Evolutionary conservation across 2,113 vertebrate genomes (phyloP), one percentile per base, ranked within the genome.

Genomic region (Pelvicachromis taeniatus): DNA sequence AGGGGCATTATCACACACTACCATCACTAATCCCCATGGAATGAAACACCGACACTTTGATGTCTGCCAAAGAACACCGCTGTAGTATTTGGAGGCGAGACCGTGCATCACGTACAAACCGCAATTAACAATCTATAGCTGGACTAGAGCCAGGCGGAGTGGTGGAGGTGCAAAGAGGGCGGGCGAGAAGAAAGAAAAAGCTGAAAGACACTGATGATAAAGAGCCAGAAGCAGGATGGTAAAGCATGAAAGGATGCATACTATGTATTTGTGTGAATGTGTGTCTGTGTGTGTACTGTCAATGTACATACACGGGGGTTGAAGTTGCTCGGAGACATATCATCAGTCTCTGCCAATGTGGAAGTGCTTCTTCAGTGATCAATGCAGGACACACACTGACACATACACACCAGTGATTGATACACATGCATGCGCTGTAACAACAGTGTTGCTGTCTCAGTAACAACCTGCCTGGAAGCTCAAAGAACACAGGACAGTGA

Each of bases 81-180:
- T 82, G 56, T 85, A 85, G 92, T 88, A 87, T 93, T 89, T 84
- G 90, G 86, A 95, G 87, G 89, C 88, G 65, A 86, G 90, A 90
- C 86, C 82, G 33, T 8, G 88, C 89, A 87, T 87, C 86, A 87
- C 88, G 88, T 90, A 91, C 85, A 92, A 85, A 82, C 90, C 80
- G 38, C 94, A 95, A 95, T 95, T 94, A 96, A 92, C 93, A 93
- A 95, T 96, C 94, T 94, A 94, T 94, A 93, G 89, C 93, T 94
- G 94, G 95, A 93, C 86, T 42, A 1, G 14, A 82, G 93, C 95
- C 94, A 95, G 89, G 79, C 81, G 21, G 87, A 86, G 90, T 11
- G 53, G 85, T 87, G 85, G 83, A 89, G 42, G 68, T 50, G 68
- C 68, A 0, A 12, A 73, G 68, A 1, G 85, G 79, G 83, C 4